Evolutionary conservation across 2,888 invertebrate genomes (phyloP).

Genomic region (Harpagoxenus sublaevis): DNA sequence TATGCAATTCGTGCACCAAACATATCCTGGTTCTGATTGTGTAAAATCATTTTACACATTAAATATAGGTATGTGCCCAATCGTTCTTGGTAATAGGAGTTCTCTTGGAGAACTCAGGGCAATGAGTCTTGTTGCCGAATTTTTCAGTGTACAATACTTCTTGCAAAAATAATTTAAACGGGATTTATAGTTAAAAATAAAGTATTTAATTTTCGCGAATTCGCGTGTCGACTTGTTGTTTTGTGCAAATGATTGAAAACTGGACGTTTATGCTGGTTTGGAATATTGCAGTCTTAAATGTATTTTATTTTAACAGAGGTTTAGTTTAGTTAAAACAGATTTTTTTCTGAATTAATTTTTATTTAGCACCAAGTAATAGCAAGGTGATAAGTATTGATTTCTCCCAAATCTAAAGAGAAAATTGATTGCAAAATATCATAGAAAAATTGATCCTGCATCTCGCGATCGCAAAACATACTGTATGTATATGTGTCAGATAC

Average conservation of each 20-base stretch:
- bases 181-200: neutral
- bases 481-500: neutral
- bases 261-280: neutral
- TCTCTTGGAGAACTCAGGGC: no score
- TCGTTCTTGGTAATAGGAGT: no score
- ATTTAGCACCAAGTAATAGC: neutral
- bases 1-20: no score
- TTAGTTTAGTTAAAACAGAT: slow-evolving; percentile 14
- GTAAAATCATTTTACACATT: no score
- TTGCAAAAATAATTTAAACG: neutral
- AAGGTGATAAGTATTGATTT: neutral
- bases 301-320: slow-evolving; percentile 3
- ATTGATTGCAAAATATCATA: neutral
- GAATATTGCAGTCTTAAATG: neutral
- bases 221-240: neutral
- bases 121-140: no score
- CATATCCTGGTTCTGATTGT: no score
- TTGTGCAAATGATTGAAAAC: neutral
- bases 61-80: no score
- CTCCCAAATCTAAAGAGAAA: neutral
- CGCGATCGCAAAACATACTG: neutral
- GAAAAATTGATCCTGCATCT: slow-evolving; percentile 11
- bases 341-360: neutral
- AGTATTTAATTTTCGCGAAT: neutral
- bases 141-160: no score